phyloP scores from a whole-genome alignment of 2,113 vertebrate genomes.

The Seriola aureovittata region DNA sequence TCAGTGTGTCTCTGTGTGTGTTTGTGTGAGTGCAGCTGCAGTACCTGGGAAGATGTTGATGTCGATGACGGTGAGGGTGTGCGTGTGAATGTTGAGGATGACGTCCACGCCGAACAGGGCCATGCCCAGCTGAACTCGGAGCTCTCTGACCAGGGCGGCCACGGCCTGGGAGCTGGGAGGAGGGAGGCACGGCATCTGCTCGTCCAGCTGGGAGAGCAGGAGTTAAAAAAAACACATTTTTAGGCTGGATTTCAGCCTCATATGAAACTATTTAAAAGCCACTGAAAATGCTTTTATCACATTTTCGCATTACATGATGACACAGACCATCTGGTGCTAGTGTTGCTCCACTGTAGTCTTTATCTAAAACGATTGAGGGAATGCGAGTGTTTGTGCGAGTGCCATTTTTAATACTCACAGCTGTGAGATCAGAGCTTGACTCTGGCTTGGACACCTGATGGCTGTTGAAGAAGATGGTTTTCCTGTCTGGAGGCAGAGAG shows the following conservation, averaged over 20 bases:
- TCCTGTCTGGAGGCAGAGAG: constrained; percentile 76
- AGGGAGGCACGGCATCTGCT: constrained; percentile 66
- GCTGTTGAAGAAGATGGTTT: constrained; percentile 87
- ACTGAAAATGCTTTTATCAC: too few species aligned
- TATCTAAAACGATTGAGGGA: too few species aligned
- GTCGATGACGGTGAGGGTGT: constrained; percentile 83
- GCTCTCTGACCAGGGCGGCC: constrained; percentile 75
- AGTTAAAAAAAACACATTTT: background rate
- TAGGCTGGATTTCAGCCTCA: background rate
- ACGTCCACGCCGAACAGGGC: constrained; percentile 85
- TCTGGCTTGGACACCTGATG: constrained; percentile 86
- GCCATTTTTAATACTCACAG: constrained; percentile 65
- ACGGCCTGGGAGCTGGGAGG: constrained; percentile 79
- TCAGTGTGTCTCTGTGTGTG: background rate
- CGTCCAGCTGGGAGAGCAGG: constrained; percentile 72
- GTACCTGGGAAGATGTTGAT: constrained; percentile 87
- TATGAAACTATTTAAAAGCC: too few species aligned
- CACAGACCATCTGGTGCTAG: background rate
- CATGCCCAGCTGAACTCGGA: constrained; percentile 80
- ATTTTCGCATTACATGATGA: too few species aligned
- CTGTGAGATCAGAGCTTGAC: constrained; percentile 83
- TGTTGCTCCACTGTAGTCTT: too few species aligned
- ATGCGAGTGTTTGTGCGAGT: too few species aligned
- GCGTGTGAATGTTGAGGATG: constrained; percentile 81
- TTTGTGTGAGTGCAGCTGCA: background rate